A percentile compares a stretch with the other conserved stretches of the same genome.
phyloP scores from a whole-genome alignment of 2,797 vertebrate species.

The Enteromius anoplus region DNA sequence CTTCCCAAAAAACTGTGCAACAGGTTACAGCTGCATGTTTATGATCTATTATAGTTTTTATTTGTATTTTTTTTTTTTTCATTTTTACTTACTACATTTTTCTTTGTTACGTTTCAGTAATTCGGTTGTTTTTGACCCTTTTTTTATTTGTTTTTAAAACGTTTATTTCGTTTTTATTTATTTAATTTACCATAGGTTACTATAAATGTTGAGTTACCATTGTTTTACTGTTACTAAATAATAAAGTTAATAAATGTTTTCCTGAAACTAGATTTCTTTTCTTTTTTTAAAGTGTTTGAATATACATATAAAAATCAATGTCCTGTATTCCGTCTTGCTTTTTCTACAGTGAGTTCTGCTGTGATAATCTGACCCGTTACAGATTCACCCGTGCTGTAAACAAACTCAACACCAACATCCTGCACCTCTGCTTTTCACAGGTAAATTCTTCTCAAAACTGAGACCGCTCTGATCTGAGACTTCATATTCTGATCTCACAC shows the following conservation, averaged over 20 bases:
- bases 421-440: constrained; percentile 98
- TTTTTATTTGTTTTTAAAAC: not conserved
- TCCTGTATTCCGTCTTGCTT: not conserved
- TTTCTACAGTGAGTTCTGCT: constrained; percentile 90
- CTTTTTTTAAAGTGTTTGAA: not conserved
- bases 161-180: not conserved
- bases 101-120: not conserved
- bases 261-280: not conserved
- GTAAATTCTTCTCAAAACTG: constrained; percentile 66
- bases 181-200: not conserved
- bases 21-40: constrained; percentile 76
- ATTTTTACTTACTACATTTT: not conserved
- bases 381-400: constrained; percentile 92
- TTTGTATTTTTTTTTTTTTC: not conserved
- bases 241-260: not conserved
- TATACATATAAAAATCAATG: not conserved
- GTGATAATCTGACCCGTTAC: constrained; percentile 92
- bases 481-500: not conserved
- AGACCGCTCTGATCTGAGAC: not conserved
- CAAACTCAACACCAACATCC: constrained; percentile 94
- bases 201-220: not conserved
- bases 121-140: not conserved
- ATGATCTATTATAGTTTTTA: not conserved
- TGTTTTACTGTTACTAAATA: too few species aligned
- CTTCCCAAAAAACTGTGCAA: constrained; percentile 96